phyloP scores from a whole-genome alignment of 2,888 invertebrate species.

The Chironomus tentans region DNA sequence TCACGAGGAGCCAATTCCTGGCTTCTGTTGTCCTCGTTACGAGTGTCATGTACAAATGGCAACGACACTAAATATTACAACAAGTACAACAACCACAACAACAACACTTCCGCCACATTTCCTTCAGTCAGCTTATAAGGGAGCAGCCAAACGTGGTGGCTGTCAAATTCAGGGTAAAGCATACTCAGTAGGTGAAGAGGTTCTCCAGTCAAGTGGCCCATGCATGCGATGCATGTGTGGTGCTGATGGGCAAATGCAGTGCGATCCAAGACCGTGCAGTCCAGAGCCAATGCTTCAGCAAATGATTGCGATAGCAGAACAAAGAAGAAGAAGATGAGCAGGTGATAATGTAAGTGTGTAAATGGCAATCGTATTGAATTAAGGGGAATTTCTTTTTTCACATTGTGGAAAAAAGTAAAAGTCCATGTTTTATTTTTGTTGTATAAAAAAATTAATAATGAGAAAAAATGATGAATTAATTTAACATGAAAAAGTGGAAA shows the following conservation, averaged over 20 bases:
- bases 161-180: constrained; percentile 79
- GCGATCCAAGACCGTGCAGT: constrained; percentile 82
- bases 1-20: constrained; percentile 83
- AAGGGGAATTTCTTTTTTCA: constrained; percentile 5
- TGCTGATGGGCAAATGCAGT: constrained; percentile 87
- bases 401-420: background rate
- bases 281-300: constrained; percentile 84
- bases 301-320: constrained; percentile 77
- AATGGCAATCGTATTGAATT: constrained; percentile 21
- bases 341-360: constrained; percentile 28
- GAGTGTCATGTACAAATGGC: constrained; percentile 89
- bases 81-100: constrained; percentile 80
- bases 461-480: background rate
- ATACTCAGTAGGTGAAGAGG: constrained; percentile 76
- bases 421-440: constrained; percentile 7
- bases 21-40: constrained; percentile 91
- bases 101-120: constrained; percentile 78
- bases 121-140: constrained; percentile 67
- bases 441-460: background rate
- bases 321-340: constrained; percentile 53
- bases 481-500: background rate
- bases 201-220: constrained; percentile 79
- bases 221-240: constrained; percentile 92
- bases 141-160: constrained; percentile 63
- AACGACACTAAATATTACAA: constrained; percentile 68